A percentile compares a stretch with the other conserved stretches of the same genome.
Conservation (phyloP, 2,797 vertebrate genomes). For the Acrocephalus scirpaceus region DNA sequence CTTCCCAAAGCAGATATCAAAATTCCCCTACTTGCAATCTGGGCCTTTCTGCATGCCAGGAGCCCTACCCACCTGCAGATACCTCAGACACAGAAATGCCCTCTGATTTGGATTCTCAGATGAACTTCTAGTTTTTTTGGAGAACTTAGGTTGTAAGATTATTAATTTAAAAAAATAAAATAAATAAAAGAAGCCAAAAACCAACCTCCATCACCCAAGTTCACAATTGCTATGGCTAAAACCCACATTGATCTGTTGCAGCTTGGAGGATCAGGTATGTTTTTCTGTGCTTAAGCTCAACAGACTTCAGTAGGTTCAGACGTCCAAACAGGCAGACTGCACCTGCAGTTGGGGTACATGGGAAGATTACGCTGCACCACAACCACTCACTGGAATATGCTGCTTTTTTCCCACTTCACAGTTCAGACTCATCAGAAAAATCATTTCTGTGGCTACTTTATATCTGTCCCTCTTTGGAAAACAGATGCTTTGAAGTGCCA, state of each 20-base stretch:
- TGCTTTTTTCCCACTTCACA: background rate
- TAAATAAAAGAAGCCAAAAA: background rate
- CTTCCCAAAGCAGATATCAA: background rate
- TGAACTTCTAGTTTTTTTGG: background rate
- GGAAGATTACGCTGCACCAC: background rate
- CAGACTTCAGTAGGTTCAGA: background rate
- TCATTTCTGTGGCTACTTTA: background rate
- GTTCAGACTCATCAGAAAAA: background rate
- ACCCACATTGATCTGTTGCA: background rate
- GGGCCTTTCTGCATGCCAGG: background rate
- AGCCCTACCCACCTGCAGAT: slow-evolving; percentile 12
- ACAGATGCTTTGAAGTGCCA: background rate
- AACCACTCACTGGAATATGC: background rate
- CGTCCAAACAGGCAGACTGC: background rate
- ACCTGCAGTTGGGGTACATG: background rate
- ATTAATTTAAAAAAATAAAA: background rate
- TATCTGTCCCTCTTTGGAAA: background rate
- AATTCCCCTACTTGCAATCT: background rate
- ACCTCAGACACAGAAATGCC: slow-evolving; percentile 8
- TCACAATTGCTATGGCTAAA: background rate
- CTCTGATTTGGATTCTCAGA: background rate
- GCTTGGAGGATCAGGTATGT: background rate
- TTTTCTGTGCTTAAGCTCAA: background rate
- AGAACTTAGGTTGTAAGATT: background rate
- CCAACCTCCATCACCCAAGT: background rate